Conservation (phyloP, 30 jellyfish, hydroid and myxozoan genomes). For the Cassiopea xamachana region DNA sequence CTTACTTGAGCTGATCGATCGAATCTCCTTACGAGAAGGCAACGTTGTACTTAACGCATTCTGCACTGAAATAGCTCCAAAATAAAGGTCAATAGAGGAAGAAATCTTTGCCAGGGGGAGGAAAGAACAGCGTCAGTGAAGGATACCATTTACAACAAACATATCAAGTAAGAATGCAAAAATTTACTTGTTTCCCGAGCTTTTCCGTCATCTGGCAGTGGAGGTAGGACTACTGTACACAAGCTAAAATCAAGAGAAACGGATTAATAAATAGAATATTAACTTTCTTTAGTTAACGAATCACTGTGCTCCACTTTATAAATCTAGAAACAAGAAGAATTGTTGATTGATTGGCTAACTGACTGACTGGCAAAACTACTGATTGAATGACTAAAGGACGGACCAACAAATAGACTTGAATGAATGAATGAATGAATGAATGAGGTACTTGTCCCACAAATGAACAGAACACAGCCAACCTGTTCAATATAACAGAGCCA, state of each 20-base stretch:
- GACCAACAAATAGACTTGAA: background rate
- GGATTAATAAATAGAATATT: background rate
- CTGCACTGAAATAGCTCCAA: too few relatives aligned
- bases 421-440: too few relatives aligned
- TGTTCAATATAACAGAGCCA: constrained; percentile 90
- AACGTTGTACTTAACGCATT: too few relatives aligned
- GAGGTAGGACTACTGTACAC: constrained; percentile 97
- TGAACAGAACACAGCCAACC: constrained; percentile 50
- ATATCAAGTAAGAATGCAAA: background rate
- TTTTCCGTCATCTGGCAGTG: constrained; percentile 93
- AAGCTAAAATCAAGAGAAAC: constrained; percentile 57
- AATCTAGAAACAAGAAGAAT: too few relatives aligned
- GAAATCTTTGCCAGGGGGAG: too few relatives aligned
- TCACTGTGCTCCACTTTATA: too few relatives aligned
- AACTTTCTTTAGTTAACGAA: too few relatives aligned
- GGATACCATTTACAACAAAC: too few relatives aligned
- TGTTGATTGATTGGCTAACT: background rate
- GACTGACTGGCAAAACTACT: background rate
- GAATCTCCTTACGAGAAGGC: too few relatives aligned
- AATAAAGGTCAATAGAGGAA: too few relatives aligned
- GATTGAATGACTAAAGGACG: background rate
- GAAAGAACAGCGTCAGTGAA: too few relatives aligned
- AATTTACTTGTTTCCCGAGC: constrained; percentile 81
- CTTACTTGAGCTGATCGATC: too few relatives aligned
- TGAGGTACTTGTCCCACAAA: background rate